Evolutionary conservation across 2,113 vertebrate species (phyloP).

Genomic region (Myodes glareolus): DNA sequence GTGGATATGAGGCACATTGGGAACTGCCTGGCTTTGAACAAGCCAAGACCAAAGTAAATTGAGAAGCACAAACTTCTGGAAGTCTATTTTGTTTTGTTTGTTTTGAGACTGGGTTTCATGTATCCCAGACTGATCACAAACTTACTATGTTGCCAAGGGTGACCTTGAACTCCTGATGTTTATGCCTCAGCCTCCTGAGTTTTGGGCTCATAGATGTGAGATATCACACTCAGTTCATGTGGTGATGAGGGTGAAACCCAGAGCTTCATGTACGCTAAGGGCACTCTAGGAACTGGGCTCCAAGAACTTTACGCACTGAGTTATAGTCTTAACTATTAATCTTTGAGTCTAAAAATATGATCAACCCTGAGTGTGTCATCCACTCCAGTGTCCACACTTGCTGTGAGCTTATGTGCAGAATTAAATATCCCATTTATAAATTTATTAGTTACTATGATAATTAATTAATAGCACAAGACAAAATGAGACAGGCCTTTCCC

Average conservation of each 20-base stretch:
- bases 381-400: conserved; percentile 71
- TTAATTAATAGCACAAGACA: background rate
- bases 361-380: conserved; percentile 54
- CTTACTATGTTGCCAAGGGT: background rate
- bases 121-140: background rate
- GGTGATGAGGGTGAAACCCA: background rate
- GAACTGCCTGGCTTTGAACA: background rate
- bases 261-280: background rate
- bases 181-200: background rate
- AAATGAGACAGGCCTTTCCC: background rate
- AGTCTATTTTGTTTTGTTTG: background rate
- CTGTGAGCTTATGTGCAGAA: conserved; percentile 75
- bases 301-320: background rate
- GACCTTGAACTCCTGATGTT: background rate
- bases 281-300: background rate
- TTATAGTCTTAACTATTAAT: background rate
- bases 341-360: conserved; percentile 23
- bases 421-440: conserved; percentile 70
- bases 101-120: background rate
- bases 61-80: background rate
- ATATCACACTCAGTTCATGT: background rate
- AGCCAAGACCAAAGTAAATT: background rate
- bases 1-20: background rate
- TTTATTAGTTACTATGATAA: conserved; percentile 63
- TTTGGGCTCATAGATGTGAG: background rate